Base-by-base conservation (phyloP, 2,888 invertebrate species). In the Erannis defoliaria region DNA sequence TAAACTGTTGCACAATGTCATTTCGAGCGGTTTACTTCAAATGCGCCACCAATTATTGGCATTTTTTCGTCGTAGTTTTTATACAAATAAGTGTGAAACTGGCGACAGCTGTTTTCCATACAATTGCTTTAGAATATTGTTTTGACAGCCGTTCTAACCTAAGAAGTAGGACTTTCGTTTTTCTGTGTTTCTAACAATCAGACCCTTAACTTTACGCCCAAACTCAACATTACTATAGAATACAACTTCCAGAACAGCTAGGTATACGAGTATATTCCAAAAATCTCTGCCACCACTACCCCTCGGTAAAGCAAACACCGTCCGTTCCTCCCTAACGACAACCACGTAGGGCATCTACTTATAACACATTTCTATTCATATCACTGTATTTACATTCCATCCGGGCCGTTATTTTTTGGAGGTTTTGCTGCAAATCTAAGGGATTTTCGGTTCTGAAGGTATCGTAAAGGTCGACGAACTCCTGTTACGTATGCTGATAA, bases 321-420 rank as follows among this genome's bases (percentile, higher is more conserved):
- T 45, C 61, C 55, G 49, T 45, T 42, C 38, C 50, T 43, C 48
- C 55, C 43, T 55, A 55, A 61, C 61, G 61, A 61, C 58, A 62
- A 60, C 80, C 83, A 80, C 84, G 79, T 80, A 76, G 76, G 74
- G 76, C 75, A 78, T 81, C 89, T 88, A 85, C 89, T 92, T 92
- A 88, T 82, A 85, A 76, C 75, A 76, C 89, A 90, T 92, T 92
- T 92, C 89, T 90, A 92, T 91, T 91, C 92, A 92, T 91, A 91
- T 89, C 88, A 85, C 85, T 86, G 75, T 90, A 90, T 92, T 91
- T 91, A 90, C 90, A 89, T 91, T 88, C 79, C 82, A 85, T 83
- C 84, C 89, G 84, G 77, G 69, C 81, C 83, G 83, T 84, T 85
- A 86, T 77, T 82, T 80, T 74, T 73, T 76, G 73, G 78, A 80